Evolutionary conservation across 2,113 vertebrate genomes (phyloP).

Genomic region (Trogon melanurus): DNA sequence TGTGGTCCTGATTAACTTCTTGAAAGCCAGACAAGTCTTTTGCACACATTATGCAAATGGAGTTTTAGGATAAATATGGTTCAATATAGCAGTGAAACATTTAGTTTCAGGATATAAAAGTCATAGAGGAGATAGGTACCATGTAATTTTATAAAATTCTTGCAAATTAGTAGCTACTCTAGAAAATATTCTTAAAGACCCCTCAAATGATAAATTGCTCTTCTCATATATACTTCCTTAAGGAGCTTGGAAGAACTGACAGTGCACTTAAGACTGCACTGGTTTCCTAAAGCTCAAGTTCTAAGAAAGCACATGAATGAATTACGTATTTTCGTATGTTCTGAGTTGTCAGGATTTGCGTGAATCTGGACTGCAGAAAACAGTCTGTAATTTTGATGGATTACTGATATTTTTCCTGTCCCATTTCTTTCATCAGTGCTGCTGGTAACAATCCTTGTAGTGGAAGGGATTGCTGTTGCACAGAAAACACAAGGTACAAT

Average conservation of each 20-base stretch:
- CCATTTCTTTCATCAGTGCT: slow-evolving; percentile 81
- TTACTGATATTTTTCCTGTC: slow-evolving; percentile 57
- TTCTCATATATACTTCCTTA: neutral
- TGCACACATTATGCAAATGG: neutral
- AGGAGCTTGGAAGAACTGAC: neutral
- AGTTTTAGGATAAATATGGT: neutral
- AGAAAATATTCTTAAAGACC: neutral
- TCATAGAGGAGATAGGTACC: neutral
- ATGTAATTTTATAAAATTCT: neutral
- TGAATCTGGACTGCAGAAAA: neutral
- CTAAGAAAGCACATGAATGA: neutral
- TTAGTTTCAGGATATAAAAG: neutral
- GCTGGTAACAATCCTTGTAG: slow-evolving; percentile 91
- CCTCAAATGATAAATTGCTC: neutral
- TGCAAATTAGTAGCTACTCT: neutral
- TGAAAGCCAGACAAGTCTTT: neutral
- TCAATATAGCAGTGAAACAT: neutral
- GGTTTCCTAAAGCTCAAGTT: neutral
- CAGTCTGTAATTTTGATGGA: neutral
- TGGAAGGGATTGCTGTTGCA: slow-evolving; percentile 92
- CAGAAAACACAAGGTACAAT: slow-evolving; percentile 92
- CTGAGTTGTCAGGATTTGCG: neutral
- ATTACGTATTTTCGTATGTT: neutral
- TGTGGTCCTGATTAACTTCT: neutral
- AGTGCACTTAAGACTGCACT: neutral